These are phyloP conservation scores for Albula goreensis DNA, from an alignment of 2,113 vertebrate genomes.

Conservation along the genomic window DNA sequence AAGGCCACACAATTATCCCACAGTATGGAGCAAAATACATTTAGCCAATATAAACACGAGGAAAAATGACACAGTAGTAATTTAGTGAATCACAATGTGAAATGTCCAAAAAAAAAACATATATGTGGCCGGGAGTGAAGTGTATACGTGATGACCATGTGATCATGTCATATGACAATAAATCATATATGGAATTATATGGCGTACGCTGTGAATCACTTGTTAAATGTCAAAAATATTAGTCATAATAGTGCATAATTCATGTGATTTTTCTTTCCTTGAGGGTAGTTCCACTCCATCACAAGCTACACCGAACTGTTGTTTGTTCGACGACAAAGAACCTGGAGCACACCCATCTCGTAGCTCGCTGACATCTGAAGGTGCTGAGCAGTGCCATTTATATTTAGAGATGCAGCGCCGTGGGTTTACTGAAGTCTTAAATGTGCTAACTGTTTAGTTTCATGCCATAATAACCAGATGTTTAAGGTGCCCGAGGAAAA, in stretches of 20 bases:
- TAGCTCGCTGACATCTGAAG: background rate
- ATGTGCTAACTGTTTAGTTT: background rate
- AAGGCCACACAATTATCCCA: background rate
- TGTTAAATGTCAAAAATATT: too few species aligned
- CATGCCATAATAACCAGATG: background rate
- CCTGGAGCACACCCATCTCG: background rate
- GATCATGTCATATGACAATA: too few species aligned
- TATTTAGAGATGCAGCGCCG: background rate
- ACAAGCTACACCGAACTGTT: background rate
- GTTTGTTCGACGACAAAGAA: background rate
- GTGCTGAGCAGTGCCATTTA: background rate
- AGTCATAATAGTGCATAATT: too few species aligned
- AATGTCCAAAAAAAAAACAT: too few species aligned
- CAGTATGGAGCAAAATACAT: background rate
- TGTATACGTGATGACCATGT: too few species aligned
- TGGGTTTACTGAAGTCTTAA: background rate
- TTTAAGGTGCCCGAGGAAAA: constrained; percentile 37
- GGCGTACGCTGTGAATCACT: too few species aligned
- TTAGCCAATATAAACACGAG: background rate
- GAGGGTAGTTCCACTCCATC: background rate
- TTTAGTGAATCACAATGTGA: too few species aligned
- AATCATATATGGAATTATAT: too few species aligned
- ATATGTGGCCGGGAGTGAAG: too few species aligned
- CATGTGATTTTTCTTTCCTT: too few species aligned
- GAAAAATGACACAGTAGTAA: background rate